Evolutionary conservation across 2,888 invertebrate genomes (phyloP).

Genomic region (Philaethria dido): DNA sequence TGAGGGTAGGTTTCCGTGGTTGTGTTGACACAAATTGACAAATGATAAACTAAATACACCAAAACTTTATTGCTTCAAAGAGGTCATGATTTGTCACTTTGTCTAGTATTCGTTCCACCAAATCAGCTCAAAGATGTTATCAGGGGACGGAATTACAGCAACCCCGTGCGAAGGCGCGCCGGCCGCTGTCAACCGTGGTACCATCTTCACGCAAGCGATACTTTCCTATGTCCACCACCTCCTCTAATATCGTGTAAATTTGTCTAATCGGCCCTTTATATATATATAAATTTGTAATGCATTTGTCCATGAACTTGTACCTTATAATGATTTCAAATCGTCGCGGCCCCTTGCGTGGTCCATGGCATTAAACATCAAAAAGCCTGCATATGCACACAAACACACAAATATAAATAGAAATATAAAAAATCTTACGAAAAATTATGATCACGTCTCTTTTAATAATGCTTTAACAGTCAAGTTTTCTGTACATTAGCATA

Average conservation of each 20-base stretch:
- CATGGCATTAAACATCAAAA: constrained; percentile 40
- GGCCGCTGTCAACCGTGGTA: neutral
- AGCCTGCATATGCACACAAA: constrained; percentile 33
- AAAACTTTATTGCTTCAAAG: constrained; percentile 40
- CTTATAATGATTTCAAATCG: constrained; percentile 7
- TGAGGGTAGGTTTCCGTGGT: constrained; percentile 44
- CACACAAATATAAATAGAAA: constrained; percentile 27
- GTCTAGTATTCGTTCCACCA: neutral
- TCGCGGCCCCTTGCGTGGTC: constrained; percentile 30
- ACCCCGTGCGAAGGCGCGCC: neutral
- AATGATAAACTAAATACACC: constrained; percentile 36
- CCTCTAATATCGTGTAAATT: constrained; percentile 19
- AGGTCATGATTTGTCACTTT: constrained; percentile 36
- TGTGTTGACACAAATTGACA: constrained; percentile 36
- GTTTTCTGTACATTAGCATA: constrained; percentile 4
- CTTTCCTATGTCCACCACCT: neutral
- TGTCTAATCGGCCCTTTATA: constrained; percentile 11
- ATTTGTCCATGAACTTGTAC: constrained; percentile 25
- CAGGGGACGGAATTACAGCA: neutral
- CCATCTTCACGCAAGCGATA: neutral
- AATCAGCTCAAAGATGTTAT: neutral
- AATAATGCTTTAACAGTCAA: neutral
- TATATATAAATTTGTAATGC: constrained; percentile 14
- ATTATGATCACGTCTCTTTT: constrained; percentile 30
- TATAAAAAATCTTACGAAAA: constrained; percentile 34